These are phyloP conservation scores for Helleia helle DNA, from an alignment of 2,888 invertebrate species.

Conservation along the genomic window DNA sequence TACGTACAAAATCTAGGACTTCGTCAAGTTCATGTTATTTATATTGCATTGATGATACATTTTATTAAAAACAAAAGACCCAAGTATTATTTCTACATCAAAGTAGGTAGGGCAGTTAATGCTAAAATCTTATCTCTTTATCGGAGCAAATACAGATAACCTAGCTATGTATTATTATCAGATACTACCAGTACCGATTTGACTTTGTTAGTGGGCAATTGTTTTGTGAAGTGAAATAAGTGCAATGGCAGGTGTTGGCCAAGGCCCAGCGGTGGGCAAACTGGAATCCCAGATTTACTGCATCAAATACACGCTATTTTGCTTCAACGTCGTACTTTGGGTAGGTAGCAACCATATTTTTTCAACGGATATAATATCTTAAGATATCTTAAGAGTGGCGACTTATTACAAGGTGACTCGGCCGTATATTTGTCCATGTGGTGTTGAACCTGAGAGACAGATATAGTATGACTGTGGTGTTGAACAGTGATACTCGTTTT, in stretches of 20 bases:
- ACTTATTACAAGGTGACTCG: too few species aligned
- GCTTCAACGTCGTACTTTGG: slow-evolving; percentile 86
- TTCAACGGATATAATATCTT: too few species aligned
- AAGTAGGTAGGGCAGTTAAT: slow-evolving; percentile 62
- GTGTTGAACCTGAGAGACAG: too few species aligned
- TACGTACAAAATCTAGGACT: too few species aligned
- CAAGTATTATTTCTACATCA: slow-evolving; percentile 5
- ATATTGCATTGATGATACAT: too few species aligned
- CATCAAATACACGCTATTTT: slow-evolving; percentile 87
- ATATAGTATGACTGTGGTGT: too few species aligned
- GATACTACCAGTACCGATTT: slow-evolving; percentile 53
- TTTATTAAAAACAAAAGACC: too few species aligned
- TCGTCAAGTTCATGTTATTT: too few species aligned
- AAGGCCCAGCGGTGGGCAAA: slow-evolving; percentile 69
- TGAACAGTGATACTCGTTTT: too few species aligned
- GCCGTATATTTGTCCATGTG: too few species aligned
- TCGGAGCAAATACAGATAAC: slow-evolving; percentile 66
- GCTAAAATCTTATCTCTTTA: slow-evolving; percentile 46
- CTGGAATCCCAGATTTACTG: slow-evolving; percentile 85
- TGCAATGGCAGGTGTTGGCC: slow-evolving; percentile 73
- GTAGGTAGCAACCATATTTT: too few species aligned
- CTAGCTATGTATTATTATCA: slow-evolving; percentile 50
- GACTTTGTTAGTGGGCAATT: slow-evolving; percentile 39
- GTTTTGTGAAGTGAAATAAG: slow-evolving; percentile 32
- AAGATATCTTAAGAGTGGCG: too few species aligned